Base-by-base conservation (phyloP, 1,140 invertebrate species). In the Drosophila carrolli region DNA sequence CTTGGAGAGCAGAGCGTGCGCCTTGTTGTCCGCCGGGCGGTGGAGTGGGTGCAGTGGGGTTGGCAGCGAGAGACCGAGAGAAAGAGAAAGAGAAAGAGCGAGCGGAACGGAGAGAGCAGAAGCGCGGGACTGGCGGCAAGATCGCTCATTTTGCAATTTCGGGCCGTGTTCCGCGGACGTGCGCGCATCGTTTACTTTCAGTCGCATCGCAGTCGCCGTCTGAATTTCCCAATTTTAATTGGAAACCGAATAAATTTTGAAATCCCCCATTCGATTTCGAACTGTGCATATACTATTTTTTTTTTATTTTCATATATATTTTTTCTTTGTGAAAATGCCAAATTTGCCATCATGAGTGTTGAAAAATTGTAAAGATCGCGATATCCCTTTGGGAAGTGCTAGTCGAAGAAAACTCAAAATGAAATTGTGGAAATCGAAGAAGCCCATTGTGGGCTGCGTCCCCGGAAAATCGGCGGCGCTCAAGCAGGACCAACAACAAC, bases 351-450 rank as follows among this genome's bases (percentile, higher is more conserved):
- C 56, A 65, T 68, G 65, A 66, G 38, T 46, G 14, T 9, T 51
- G 29, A 7, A 51, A 51, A 51, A 16, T 14, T 29, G 38, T 66
- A 44, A 16, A 58, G 19, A 29, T 29, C 50, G 32, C 55, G 29
- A 8, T 27, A 11, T 43, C 61, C 40, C 14, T 14, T 35, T 35
- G 43, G 43, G 9, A 66, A 41, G 19, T 44, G 29, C 0, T 19
- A 61, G 7, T 23, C 29, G 37, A 32, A 48, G 27, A 54, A 44
- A 37, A 72, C 37, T 72, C 23, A 65, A 60, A 60, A 91, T 91
- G 91, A 91, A 91, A 72, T 43, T 91, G 81, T 91, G 91, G 91
- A 91, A 91, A 65, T 84, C 91, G 0, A 91, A 91, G 55, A 91
- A 91, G 51, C 91, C 91, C 50, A 91, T 92, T 38, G 81, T 76